These are phyloP conservation scores for Eueremaeus valkanovi DNA, from an alignment of 2,888 invertebrate species.

Conservation along the genomic window DNA sequence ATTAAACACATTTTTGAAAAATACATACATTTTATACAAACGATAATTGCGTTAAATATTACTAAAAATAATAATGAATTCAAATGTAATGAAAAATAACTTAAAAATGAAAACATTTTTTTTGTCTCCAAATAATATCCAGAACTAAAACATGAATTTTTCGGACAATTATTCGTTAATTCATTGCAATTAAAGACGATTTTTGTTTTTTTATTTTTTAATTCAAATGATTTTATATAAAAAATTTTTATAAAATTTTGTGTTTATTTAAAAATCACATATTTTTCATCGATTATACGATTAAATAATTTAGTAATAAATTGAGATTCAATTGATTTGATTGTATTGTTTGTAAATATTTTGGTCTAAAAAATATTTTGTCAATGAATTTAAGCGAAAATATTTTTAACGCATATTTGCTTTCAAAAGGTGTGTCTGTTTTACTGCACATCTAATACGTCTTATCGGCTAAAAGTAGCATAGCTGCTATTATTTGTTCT, in stretches of 20 bases:
- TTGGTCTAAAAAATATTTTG: neutral
- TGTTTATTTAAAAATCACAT: neutral
- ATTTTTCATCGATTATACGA: too few species aligned
- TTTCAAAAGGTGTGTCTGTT: constrained; percentile 6
- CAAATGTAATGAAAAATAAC: constrained; percentile 14
- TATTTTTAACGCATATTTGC: too few species aligned
- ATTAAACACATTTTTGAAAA: neutral
- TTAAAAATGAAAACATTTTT: constrained; percentile 3
- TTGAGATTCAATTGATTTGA: neutral
- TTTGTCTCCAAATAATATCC: neutral
- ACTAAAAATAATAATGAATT: neutral
- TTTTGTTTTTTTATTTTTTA: too few species aligned
- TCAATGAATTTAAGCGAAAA: too few species aligned
- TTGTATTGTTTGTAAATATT: neutral
- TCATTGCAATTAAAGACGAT: too few species aligned
- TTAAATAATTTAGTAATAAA: too few species aligned
- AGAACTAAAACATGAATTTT: too few species aligned
- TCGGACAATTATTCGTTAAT: too few species aligned
- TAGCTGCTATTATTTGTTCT: too few species aligned
- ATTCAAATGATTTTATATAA: too few species aligned
- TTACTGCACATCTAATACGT: neutral
- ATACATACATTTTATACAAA: constrained; percentile 3
- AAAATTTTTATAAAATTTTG: too few species aligned
- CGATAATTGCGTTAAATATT: neutral
- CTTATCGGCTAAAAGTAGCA: neutral